phyloP scores from a whole-genome alignment of 2,888 invertebrate genomes.

The Belgica antarctica region DNA sequence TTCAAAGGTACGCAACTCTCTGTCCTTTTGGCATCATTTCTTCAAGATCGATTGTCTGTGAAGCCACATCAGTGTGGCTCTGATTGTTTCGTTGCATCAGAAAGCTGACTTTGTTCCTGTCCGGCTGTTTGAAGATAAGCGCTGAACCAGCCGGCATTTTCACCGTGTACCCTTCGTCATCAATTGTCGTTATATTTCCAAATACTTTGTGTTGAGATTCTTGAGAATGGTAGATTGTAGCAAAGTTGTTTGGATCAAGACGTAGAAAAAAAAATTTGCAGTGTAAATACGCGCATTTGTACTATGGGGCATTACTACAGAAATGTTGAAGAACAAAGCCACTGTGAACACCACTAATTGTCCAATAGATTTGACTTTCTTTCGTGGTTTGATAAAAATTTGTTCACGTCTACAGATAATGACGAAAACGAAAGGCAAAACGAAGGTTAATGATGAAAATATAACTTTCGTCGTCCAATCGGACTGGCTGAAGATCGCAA shows the following conservation, averaged over 20 bases:
- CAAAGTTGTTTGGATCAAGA: not conserved
- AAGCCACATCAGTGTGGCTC: not conserved
- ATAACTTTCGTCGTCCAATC: not conserved
- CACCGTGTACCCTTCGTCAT: not conserved
- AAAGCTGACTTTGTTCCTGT: slow-evolving; percentile 20
- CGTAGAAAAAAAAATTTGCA: slow-evolving; percentile 1
- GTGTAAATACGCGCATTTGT: not conserved
- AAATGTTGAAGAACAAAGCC: slow-evolving; percentile 4
- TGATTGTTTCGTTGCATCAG: not conserved
- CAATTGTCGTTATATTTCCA: slow-evolving; percentile 15
- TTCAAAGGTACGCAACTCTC: not conserved
- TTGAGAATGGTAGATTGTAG: not conserved
- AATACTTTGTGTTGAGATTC: slow-evolving; percentile 24
- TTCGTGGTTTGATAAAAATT: not conserved
- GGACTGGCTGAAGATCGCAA: slow-evolving; percentile 6
- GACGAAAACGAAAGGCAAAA: not conserved
- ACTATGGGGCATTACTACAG: not conserved
- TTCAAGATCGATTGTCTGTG: not conserved
- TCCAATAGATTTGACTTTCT: not conserved
- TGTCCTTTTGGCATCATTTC: not conserved
- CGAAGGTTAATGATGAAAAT: not conserved
- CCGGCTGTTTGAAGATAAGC: not conserved
- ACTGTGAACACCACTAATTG: not conserved
- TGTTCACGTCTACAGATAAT: not conserved
- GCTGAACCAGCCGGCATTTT: slow-evolving; percentile 20